Evolutionary conservation across 92 coral and sea anemone genomes (phyloP).

Genomic region (Heliopora coerulea): DNA sequence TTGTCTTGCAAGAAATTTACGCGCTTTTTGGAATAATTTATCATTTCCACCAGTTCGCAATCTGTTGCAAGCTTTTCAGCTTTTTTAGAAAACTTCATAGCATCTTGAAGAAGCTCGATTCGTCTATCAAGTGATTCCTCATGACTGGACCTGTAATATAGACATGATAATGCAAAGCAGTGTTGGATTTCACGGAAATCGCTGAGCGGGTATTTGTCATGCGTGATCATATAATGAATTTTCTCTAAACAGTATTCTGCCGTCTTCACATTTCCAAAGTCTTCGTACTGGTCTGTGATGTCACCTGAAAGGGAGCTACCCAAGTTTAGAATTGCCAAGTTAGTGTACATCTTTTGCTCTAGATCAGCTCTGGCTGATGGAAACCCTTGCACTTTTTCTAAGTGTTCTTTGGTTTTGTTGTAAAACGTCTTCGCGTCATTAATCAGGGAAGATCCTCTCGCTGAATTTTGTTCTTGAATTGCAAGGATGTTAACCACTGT

Average conservation of each 20-base stretch:
- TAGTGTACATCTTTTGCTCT: slow-evolving; percentile 26
- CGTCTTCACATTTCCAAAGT: too few species aligned
- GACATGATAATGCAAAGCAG: too few species aligned
- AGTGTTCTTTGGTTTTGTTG: neutral
- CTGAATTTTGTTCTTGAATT: slow-evolving; percentile 3
- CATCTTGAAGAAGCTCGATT: neutral
- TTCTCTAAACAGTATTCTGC: too few species aligned
- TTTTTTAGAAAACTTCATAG: slow-evolving; percentile 8
- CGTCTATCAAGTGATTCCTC: neutral
- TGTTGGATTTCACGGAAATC: too few species aligned
- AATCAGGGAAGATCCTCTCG: neutral
- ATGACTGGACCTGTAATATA: too few species aligned
- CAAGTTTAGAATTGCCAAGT: slow-evolving; percentile 9
- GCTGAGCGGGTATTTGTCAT: too few species aligned
- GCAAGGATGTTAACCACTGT: slow-evolving; percentile 31
- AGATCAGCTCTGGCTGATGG: slow-evolving; percentile 24
- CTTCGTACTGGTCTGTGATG: too few species aligned
- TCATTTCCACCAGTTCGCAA: too few species aligned
- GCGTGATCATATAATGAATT: too few species aligned
- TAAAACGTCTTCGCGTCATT: slow-evolving; percentile 20
- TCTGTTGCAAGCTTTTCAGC: slow-evolving; percentile 45
- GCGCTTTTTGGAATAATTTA: too few species aligned
- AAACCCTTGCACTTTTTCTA: neutral
- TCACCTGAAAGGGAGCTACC: too few species aligned
- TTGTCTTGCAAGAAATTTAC: too few species aligned